These are phyloP conservation scores for Neoaliturus tenellus DNA, from an alignment of 2,888 invertebrate genomes.

Conservation along the genomic window DNA sequence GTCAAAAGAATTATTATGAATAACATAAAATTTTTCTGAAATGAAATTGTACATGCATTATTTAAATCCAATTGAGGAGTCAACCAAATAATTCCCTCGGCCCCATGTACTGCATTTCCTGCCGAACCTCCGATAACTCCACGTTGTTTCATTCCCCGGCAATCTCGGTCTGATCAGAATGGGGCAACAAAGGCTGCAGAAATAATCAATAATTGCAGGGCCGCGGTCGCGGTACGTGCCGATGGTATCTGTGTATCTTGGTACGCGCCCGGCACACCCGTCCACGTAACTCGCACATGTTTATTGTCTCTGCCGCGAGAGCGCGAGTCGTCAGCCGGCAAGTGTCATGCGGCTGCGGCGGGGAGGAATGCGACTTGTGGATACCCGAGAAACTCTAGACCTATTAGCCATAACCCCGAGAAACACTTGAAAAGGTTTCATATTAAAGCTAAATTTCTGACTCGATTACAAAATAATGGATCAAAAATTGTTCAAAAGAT, in stretches of 20 bases:
- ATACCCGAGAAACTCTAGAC: no score
- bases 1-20: no score
- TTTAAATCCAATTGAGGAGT: no score
- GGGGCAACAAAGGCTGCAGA: constrained; percentile 3
- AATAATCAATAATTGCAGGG: constrained; percentile 4
- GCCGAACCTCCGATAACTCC: background rate
- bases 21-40: no score
- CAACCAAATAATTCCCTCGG: no score
- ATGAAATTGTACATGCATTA: no score
- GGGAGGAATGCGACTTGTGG: background rate
- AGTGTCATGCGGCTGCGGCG: background rate
- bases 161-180: background rate
- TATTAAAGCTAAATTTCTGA: no score
- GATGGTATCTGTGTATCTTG: background rate
- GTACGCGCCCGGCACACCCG: background rate
- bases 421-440: no score
- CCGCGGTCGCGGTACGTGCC: background rate
- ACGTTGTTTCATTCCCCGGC: background rate
- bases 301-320: background rate
- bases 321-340: background rate
- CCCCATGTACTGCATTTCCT: no score
- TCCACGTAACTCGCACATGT: background rate
- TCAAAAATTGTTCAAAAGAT: no score
- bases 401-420: no score
- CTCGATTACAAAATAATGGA: no score